phyloP scores from a whole-genome alignment of 2,797 vertebrate species.

The Apogon hyalosoma region DNA sequence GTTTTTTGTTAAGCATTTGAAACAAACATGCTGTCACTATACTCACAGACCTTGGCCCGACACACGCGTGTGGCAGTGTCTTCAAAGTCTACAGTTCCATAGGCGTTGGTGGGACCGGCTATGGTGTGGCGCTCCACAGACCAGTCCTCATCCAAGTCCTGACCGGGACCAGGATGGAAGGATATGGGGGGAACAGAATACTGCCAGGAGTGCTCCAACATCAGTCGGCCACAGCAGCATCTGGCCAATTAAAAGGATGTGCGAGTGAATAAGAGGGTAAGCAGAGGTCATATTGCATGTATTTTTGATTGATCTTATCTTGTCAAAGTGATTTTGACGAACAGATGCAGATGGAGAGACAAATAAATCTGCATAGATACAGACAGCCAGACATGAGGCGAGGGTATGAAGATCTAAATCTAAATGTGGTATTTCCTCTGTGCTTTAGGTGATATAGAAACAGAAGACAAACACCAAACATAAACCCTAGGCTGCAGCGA shows the following conservation, averaged over 20 bases:
- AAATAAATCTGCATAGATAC: too few species aligned
- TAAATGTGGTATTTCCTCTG: too few species aligned
- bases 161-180: constrained; percentile 60
- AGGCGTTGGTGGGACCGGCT: constrained; percentile 91
- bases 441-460: too few species aligned
- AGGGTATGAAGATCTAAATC: too few species aligned
- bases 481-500: too few species aligned
- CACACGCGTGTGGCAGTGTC: constrained; percentile 91
- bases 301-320: too few species aligned
- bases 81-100: constrained; percentile 94
- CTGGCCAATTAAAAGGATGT: constrained; percentile 77
- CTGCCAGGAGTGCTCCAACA: constrained; percentile 88
- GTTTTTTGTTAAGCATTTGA: not conserved
- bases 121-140: constrained; percentile 89
- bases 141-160: constrained; percentile 87
- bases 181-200: constrained; percentile 75
- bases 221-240: constrained; percentile 93
- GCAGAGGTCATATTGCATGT: too few species aligned
- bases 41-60: constrained; percentile 90
- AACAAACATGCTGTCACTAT: not conserved
- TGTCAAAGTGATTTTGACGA: too few species aligned
- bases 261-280: not conserved
- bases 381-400: too few species aligned
- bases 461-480: too few species aligned
- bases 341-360: too few species aligned